These are phyloP conservation scores for Drosophila sturtevanti DNA, from an alignment of 1,140 invertebrate species.

Conservation along the genomic window DNA sequence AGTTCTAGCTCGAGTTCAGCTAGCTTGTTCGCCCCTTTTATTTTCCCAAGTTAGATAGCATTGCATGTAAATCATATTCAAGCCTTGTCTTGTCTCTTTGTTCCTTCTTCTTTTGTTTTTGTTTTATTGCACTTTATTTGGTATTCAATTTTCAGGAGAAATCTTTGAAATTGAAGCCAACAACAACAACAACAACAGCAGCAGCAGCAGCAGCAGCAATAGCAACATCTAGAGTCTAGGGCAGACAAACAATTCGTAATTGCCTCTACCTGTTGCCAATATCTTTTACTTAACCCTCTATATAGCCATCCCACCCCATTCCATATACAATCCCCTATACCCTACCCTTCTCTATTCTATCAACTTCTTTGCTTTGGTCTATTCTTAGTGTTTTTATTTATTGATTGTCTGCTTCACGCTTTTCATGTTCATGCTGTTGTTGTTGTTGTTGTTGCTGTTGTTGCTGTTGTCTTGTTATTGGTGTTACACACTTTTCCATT, in stretches of 20 bases:
- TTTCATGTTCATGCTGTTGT: constrained; percentile 56
- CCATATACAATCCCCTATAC: too few relatives aligned
- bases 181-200: constrained; percentile 12
- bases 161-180: constrained; percentile 51
- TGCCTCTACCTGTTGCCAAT: constrained; percentile 70
- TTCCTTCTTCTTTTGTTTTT: constrained; percentile 21
- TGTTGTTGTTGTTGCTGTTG: constrained; percentile 17
- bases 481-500: background rate
- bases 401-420: constrained; percentile 75
- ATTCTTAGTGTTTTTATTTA: constrained; percentile 45
- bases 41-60: constrained; percentile 39
- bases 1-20: constrained; percentile 15
- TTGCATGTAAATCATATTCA: constrained; percentile 75
- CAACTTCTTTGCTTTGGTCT: background rate
- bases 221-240: constrained; percentile 23
- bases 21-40: constrained; percentile 15
- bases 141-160: constrained; percentile 63
- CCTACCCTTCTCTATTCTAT: too few relatives aligned
- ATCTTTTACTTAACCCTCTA: constrained; percentile 16
- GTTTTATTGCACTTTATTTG: constrained; percentile 69
- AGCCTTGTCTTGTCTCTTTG: constrained; percentile 23
- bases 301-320: too few relatives aligned
- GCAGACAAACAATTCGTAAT: constrained; percentile 66
- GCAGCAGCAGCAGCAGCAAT: background rate
- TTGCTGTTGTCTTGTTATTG: constrained; percentile 26